A percentile compares a stretch with the other conserved stretches of the same genome.
Conservation (phyloP, 2,113 vertebrate genomes). For the Aix galericulata region DNA sequence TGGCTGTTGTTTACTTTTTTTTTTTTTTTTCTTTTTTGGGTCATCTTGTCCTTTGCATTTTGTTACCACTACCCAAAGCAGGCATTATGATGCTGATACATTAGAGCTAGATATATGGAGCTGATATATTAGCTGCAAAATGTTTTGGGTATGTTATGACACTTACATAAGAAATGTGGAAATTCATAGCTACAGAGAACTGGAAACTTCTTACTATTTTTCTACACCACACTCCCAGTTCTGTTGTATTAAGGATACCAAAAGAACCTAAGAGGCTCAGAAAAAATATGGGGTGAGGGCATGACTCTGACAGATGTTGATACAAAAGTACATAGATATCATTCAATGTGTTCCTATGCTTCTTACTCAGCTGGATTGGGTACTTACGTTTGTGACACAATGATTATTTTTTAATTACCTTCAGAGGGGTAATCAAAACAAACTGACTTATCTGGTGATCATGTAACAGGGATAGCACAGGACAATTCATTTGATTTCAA, state of each 20-base stretch:
- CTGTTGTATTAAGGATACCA: background rate
- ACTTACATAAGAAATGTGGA: background rate
- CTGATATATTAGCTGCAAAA: background rate
- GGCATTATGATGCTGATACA: background rate
- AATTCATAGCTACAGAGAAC: background rate
- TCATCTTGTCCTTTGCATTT: background rate
- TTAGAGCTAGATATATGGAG: background rate
- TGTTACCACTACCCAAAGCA: background rate
- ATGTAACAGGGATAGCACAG: background rate
- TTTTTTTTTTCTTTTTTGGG: no score
- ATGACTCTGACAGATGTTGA: background rate
- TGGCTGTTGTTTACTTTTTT: background rate
- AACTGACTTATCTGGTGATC: background rate
- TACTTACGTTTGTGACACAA: conserved; percentile 28
- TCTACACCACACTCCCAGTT: background rate
- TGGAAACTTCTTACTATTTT: conserved; percentile 20
- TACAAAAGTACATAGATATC: background rate
- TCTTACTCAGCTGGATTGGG: background rate
- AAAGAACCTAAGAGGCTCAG: rapidly evolving
- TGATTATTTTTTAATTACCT: conserved; percentile 66
- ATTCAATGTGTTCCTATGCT: background rate
- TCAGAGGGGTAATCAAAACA: conserved; percentile 59
- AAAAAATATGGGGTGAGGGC: background rate
- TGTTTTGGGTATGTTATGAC: background rate
- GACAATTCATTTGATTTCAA: conserved; percentile 52